Base-by-base conservation (phyloP, 2,113 vertebrate species). In the Oreochromis niloticus region DNA sequence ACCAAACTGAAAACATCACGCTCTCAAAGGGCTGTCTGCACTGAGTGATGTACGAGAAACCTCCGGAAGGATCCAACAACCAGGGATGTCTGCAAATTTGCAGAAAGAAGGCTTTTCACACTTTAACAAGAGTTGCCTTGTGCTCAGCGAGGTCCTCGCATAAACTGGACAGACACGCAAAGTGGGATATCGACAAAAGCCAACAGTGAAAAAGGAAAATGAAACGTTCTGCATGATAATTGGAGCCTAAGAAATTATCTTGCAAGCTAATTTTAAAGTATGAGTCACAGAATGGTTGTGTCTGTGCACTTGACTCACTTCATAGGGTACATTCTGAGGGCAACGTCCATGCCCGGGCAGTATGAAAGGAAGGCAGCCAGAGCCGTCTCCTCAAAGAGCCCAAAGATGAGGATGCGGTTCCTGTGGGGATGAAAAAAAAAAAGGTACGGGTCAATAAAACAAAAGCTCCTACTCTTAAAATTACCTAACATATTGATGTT, bases 271-370 rank as follows among this genome's bases (percentile, higher is more conserved):
- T 36, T 63, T 22, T n/a, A 34, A 57, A 50, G 48, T 16, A 10
- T 16, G 32, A 46, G 13, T 27, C 22, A 73, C 43, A 55, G 63
- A 27, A 39, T 32, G 19, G 5, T n/a, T 82, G 4, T 27, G 3
- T 17, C 13, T 48, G 63, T 54, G 57, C 32, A 59, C 46, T 61
- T 30, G 6, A 95, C 97, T 95, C 91, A 97, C 97, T 97, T 97
- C 34, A 97, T 95, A 36, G 97, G 97, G 61, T 96, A 97, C 97
- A 97, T 97, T 95, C 97, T 96, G 36, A 97, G 96, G 24, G 97
- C 97, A 1, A 97, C 79, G n/a, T 97, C 97, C 97, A 97, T 97
- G 85, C 97, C 97, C 1, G 97, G 97, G 80, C 96, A 97, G 80
- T 97, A 97, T 4, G 97, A 97, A 50, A 97, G 91, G 94, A 97